Percentiles rank a stretch among this genome's conserved stretches.
Evolutionary conservation across 2,888 invertebrate genomes (phyloP).

Genomic region (Boloria selene): DNA sequence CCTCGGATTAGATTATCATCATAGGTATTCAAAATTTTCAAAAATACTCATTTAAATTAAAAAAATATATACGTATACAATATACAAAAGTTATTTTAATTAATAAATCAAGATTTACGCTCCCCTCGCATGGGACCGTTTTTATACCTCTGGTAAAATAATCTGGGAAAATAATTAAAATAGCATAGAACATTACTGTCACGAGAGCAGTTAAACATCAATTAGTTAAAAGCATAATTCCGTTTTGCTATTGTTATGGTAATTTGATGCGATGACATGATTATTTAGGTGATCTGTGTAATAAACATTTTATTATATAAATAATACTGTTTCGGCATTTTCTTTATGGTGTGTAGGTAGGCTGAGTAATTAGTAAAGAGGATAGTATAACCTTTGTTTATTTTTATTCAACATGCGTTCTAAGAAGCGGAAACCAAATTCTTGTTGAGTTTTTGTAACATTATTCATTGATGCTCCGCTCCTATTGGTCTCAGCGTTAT

Average conservation of each 20-base stretch:
- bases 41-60: no score
- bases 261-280: conserved; percentile 42
- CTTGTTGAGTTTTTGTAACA: no score
- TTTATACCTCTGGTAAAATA: conserved; percentile 36
- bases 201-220: conserved; percentile 52
- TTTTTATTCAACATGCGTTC: no score
- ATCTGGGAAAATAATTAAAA: conserved; percentile 54
- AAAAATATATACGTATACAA: no score
- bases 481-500: no score
- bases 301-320: conserved; percentile 6
- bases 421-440: no score
- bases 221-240: conserved; percentile 45
- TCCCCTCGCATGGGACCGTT: conserved; percentile 9
- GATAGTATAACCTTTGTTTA: no score
- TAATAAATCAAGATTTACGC: background rate
- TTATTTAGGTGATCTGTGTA: conserved; percentile 5
- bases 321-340: no score
- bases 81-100: background rate
- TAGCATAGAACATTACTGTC: conserved; percentile 54
- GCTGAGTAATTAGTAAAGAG: background rate
- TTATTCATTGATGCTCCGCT: no score
- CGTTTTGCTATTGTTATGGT: conserved; percentile 39
- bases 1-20: no score
- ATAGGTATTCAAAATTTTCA: no score
- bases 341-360: background rate